Evolutionary conservation across 2,797 vertebrate genomes (phyloP), one percentile per base, ranked within the genome.

Genomic region (Fistularia tabacaria): DNA sequence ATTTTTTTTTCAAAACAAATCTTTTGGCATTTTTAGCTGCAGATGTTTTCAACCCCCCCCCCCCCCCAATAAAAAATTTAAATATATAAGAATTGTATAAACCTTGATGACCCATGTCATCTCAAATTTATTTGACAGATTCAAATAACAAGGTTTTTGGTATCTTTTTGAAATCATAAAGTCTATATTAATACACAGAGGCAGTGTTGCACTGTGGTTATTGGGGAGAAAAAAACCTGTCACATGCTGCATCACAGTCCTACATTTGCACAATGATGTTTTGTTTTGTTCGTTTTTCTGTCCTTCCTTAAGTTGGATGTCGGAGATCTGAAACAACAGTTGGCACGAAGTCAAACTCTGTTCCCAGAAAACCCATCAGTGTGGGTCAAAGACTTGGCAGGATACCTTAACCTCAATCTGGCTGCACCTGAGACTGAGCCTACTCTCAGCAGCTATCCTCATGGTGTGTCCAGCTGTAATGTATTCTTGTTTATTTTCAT

Each of bases 341-440:
- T 99, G 84, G 90, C 92, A 11, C 94, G 87, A 73, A 98, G 94
- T 84, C 91, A 92, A 72, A 87, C 64, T 0, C 53, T 99, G 69
- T 98, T 99, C 72, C 92, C 93, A 0, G 94, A 93, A 49, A 98
- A 95, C 74, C 95, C 95, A 0, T 94, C 93, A 0, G 93, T 99
- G 49, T 99, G 97, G 97, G 81, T 97, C 73, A 99, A 98, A 88
- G 97, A 99, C 85, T 88, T 99, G 81, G 96, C 96, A 0, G 92
- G 96, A 13, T 98, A 97, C 79, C 94, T 99, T 65, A 99, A 98
- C 89, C 91, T 91, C 81, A 92, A 96, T 45, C 91, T 99, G 54
- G 92, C 93, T 0, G 91, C 90, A 0, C 92, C 93, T 0, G 86
- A 88, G 46, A 82, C 80, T 0, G 97, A 97, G 59, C 93, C 95